Conservation (phyloP, 2,797 vertebrate species). For the Jordanella pulchra region DNA sequence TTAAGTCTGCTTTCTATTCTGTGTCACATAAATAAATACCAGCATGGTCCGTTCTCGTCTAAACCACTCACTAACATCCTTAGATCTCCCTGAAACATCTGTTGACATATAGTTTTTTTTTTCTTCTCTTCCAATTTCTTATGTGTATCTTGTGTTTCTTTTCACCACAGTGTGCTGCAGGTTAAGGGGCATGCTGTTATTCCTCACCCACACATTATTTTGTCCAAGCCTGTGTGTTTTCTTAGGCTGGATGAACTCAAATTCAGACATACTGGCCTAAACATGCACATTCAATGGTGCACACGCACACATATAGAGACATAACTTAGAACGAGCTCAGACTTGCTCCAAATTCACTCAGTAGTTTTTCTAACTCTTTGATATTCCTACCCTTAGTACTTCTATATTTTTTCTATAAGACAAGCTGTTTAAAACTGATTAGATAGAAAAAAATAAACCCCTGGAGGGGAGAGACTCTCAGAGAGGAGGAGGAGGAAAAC, state of each 20-base stretch:
- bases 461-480: slow-evolving; percentile 51
- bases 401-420: slow-evolving; percentile 73
- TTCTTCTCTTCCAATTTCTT: slow-evolving; percentile 21
- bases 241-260: slow-evolving; percentile 43
- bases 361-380: slow-evolving; percentile 76
- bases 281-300: slow-evolving; percentile 25
- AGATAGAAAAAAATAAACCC: slow-evolving; percentile 74
- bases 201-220: slow-evolving; percentile 55
- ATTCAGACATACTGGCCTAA: slow-evolving; percentile 37
- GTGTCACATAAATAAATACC: slow-evolving; percentile 73
- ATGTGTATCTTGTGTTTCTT: slow-evolving; percentile 27
- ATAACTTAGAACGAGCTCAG: slow-evolving; percentile 41
- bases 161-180: slow-evolving; percentile 25
- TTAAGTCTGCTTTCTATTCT: slow-evolving; percentile 70
- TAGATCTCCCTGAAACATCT: slow-evolving; percentile 61
- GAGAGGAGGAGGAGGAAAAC: slow-evolving; percentile 54
- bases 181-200: slow-evolving; percentile 29
- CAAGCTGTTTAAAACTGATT: slow-evolving; percentile 78
- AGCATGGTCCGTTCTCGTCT: slow-evolving; percentile 51
- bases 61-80: slow-evolving; percentile 57
- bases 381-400: slow-evolving; percentile 77
- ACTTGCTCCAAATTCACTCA: slow-evolving; percentile 60
- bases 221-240: slow-evolving; percentile 60
- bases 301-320: slow-evolving; percentile 19
- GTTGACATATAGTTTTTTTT: slow-evolving; percentile 44